Evolutionary conservation across 2,113 vertebrate genomes (phyloP).

Genomic region (Coturnix japonica): DNA sequence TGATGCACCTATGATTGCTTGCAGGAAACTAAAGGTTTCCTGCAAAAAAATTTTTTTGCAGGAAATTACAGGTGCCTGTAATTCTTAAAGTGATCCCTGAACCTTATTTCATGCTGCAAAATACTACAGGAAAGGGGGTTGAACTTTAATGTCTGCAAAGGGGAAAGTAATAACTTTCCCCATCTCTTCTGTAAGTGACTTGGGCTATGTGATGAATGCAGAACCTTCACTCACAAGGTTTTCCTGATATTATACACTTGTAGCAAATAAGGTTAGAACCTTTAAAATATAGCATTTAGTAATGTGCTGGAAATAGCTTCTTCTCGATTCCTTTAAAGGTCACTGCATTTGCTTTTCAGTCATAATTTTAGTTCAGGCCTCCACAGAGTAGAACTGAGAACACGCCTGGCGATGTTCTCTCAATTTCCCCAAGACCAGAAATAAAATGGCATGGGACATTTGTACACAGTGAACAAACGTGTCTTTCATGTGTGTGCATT

Average conservation of each 20-base stretch:
- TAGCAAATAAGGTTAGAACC: slow-evolving; percentile 87
- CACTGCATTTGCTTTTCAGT: slow-evolving; percentile 80
- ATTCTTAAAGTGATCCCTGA: slow-evolving; percentile 75
- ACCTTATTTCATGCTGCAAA: slow-evolving; percentile 80
- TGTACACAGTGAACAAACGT: background rate
- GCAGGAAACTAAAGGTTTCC: no score
- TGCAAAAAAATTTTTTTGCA: no score
- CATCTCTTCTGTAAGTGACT: slow-evolving; percentile 74
- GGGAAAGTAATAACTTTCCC: slow-evolving; percentile 81
- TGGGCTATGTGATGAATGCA: slow-evolving; percentile 72
- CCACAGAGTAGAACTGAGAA: slow-evolving; percentile 63
- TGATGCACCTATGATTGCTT: slow-evolving; percentile 52
- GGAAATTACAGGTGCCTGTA: no score
- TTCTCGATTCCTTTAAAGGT: slow-evolving; percentile 85
- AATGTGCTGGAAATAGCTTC: slow-evolving; percentile 80
- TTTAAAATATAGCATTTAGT: slow-evolving; percentile 87
- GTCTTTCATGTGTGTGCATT: background rate
- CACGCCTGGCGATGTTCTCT: slow-evolving; percentile 54
- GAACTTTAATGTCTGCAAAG: slow-evolving; percentile 80
- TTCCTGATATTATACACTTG: slow-evolving; percentile 81
- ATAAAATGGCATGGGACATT: slow-evolving; percentile 60
- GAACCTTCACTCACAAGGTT: slow-evolving; percentile 77
- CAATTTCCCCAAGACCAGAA: slow-evolving; percentile 61
- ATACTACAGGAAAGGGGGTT: slow-evolving; percentile 65
- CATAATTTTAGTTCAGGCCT: slow-evolving; percentile 72